Conservation (phyloP, 53 echinoderm and acorn worm genomes). For the Holothuria scabra region DNA sequence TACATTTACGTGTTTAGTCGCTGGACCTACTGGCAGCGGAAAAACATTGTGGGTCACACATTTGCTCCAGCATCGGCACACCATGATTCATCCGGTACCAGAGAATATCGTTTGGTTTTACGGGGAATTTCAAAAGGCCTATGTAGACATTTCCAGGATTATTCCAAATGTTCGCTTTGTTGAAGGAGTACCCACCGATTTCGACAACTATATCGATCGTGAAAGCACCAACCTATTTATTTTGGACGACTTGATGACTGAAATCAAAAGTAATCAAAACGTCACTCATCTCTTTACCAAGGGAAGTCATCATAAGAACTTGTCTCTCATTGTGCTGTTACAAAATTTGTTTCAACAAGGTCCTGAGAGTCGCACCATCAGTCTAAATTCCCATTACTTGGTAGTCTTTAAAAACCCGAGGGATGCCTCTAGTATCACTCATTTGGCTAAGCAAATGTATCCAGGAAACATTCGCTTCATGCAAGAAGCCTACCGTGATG, state of each 20-base stretch:
- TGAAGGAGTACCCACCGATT: conserved; percentile 55
- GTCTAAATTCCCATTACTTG: conserved; percentile 55
- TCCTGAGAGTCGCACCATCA: conserved; percentile 52
- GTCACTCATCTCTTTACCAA: conserved; percentile 54
- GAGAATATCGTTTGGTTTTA: conserved; percentile 66
- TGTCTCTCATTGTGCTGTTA: conserved; percentile 47
- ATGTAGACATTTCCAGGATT: conserved; percentile 17
- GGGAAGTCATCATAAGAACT: conserved; percentile 65
- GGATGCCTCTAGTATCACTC: not conserved
- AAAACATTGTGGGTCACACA: conserved; percentile 48
- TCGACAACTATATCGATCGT: conserved; percentile 31
- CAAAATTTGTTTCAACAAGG: conserved; percentile 59
- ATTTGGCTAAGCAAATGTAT: no score
- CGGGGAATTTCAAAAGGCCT: conserved; percentile 48
- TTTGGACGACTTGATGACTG: conserved; percentile 61
- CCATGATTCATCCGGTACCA: conserved; percentile 36
- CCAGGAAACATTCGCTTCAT: no score
- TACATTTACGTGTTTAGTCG: conserved; percentile 49
- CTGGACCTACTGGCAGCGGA: conserved; percentile 47
- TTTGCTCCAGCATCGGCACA: conserved; percentile 8
- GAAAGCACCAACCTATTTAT: conserved; percentile 41
- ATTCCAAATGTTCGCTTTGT: conserved; percentile 54
- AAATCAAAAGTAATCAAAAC: not conserved
- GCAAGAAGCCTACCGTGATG: no score
- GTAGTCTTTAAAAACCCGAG: conserved; percentile 52